Percentiles rank a stretch among this genome's conserved stretches.
phyloP scores from a whole-genome alignment of 2,113 vertebrate species.

The Pitta sordida region DNA sequence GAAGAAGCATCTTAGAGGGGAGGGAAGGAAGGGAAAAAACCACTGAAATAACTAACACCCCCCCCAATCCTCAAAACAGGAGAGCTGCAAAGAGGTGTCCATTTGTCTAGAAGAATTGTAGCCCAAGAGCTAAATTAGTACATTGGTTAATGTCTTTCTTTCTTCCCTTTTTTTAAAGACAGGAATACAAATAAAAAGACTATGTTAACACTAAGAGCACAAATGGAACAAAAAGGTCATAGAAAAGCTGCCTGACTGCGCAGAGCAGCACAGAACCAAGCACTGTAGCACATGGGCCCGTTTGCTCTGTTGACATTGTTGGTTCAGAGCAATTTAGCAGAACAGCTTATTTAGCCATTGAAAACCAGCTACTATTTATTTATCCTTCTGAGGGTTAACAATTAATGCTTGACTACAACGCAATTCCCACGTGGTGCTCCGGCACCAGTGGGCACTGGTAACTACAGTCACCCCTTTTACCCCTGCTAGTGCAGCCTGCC shows the following conservation, averaged over 20 bases:
- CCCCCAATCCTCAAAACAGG: not conserved
- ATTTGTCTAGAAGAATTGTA: not conserved
- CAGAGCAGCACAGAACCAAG: not conserved
- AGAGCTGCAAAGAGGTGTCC: not conserved
- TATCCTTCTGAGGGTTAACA: not conserved
- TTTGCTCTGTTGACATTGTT: not conserved
- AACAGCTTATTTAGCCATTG: not conserved
- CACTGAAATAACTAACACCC: too few relatives aligned
- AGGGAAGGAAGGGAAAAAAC: not conserved
- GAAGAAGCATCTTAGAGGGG: not conserved
- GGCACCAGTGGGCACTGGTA: not conserved
- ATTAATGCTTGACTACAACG: not conserved
- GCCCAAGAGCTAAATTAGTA: not conserved
- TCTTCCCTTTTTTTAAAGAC: not conserved
- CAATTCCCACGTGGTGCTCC: not conserved
- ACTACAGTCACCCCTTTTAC: not conserved
- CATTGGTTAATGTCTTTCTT: not conserved
- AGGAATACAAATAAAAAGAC: not conserved
- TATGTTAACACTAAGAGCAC: not conserved
- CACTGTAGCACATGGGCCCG: accelerated
- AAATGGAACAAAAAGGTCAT: not conserved
- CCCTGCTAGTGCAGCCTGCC: not conserved
- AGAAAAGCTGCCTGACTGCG: not conserved
- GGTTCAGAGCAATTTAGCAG: not conserved
- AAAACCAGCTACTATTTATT: not conserved